phyloP scores from a whole-genome alignment of 2,797 vertebrate genomes.

The Pseudochaenichthys georgianus region DNA sequence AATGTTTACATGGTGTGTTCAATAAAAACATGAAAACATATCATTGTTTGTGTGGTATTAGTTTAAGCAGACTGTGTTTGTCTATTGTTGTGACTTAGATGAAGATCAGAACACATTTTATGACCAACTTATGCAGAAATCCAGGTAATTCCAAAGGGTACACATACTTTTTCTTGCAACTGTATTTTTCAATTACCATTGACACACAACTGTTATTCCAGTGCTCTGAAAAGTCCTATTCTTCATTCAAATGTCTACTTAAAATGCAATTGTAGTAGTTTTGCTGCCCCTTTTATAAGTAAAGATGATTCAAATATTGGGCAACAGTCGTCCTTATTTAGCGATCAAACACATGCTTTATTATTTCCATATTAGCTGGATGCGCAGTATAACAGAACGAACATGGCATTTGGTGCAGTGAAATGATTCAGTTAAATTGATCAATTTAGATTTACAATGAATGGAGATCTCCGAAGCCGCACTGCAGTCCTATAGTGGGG shows the following conservation, averaged over 20 bases:
- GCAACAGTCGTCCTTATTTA: constrained; percentile 14
- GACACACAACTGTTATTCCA: not conserved
- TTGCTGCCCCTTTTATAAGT: no score
- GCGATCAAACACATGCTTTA: constrained; percentile 32
- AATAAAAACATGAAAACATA: no score
- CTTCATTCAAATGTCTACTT: constrained; percentile 29
- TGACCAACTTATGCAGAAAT: no score
- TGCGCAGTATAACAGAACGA: constrained; percentile 38
- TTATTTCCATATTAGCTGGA: constrained; percentile 40
- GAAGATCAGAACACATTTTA: no score
- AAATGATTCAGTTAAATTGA: constrained; percentile 64
- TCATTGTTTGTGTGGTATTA: no score
- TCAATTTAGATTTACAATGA: constrained; percentile 68
- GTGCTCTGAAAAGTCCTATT: constrained; percentile 5
- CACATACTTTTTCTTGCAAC: no score
- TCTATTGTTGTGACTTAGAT: no score
- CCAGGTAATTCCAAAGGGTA: no score
- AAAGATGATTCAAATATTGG: constrained; percentile 25
- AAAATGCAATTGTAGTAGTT: constrained; percentile 43
- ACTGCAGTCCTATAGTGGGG: constrained; percentile 45
- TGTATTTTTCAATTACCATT: not conserved
- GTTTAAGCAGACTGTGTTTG: no score
- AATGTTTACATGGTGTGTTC: no score
- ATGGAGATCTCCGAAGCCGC: constrained; percentile 48
- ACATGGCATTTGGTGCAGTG: constrained; percentile 51